Evolutionary conservation across 30 jellyfish, hydroid and myxozoan genomes (phyloP), one percentile per base, ranked within the genome.

Genomic region (Turritopsis dohrnii): DNA sequence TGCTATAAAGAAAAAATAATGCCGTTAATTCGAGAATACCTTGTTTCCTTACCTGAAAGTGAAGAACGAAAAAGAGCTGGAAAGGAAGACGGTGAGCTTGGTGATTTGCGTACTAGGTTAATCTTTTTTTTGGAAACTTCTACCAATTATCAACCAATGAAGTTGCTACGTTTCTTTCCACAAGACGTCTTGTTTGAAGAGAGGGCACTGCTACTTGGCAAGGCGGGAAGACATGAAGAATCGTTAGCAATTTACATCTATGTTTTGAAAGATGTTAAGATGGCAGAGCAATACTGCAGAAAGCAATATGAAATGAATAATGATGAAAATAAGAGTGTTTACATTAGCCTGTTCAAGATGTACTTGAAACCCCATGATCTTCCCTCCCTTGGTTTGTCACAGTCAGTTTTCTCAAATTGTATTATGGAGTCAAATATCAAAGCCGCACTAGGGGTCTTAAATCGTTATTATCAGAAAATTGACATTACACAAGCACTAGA

Each of bases 251-350:
- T 88, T 18, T 93, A 93, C 81, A 93, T 93, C 72, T 88, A 88
- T 74, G 87, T 93, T n/a, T 81, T 93, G 26, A 86, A 86, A 83
- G 96, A 93, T 66, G 80, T 77, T 16, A 77, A 81, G 29, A 84
- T 93, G 96, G 98, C 98, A 16, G 98, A 93, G 31, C 91, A 93
- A 95, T 88, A 88, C 77, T 93, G 98, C 80, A 81, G 96, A 27
- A 76, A 87, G 26, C 96, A 86, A 89, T 88, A 84, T 65, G 94
- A 85, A 30, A 79, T 29, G 76, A 89, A 82, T 21, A 89, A 83
- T 54, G 94, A 84, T 77, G 85, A 84, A 81, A 92, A 85, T 83
- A 71, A 88, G 52, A 82, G 88, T 90, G 99, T 94, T 0, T 94
- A 88, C 69, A 29, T 94, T 31, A 81, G 96, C 60, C 85, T 94